Evolutionary conservation across 2,797 vertebrate species (phyloP), one percentile per base, ranked within the genome.

Genomic region (Botia almorhae): DNA sequence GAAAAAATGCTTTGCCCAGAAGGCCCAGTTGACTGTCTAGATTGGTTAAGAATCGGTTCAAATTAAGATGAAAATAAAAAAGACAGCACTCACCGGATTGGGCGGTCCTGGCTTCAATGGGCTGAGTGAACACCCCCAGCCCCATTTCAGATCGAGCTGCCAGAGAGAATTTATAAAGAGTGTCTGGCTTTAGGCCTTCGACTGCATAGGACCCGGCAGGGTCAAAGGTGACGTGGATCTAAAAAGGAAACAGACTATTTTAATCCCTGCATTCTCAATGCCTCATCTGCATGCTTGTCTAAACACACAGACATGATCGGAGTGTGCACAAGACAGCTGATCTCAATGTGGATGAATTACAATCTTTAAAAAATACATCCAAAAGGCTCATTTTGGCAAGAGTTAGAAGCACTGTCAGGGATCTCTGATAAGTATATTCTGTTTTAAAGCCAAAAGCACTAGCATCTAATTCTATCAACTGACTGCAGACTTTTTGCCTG

Each of bases 171-270:
- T 86, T 87, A 89, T 99, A 99, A 29, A 95, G 76, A 0, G 97
- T 98, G 84, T 99, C 96, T 0, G 98, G 96, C 88, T 97, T 98
- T 83, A 99, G 92, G 82, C 94, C 94, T 82, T 99, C 96, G 5
- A 98, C 93, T 0, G 95, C 94, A 14, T 96, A 95, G 0, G 92
- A 97, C 26, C 95, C 96, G 0, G 94, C 90, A 7, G 97, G 96
- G 72, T 93, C 89, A 65, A 99, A 97, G 17, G 92, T 94, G 85
- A 95, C 88, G 69, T 92, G 95, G 88, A 94, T 92, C 98, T 99
- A 92, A 39, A 33, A 5, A 48, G 14, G 14, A 36, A 33, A 29
- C 17, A 74, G 55, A 21, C 51, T 48, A 23, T 64, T 65, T 65
- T 7, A 65, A 65, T 65, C 63, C n/a, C 17, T n/a, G 33, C 14